Percentiles rank a stretch among this genome's conserved stretches.
phyloP scores from a whole-genome alignment of 2,888 invertebrate genomes.

The Autographa gamma region DNA sequence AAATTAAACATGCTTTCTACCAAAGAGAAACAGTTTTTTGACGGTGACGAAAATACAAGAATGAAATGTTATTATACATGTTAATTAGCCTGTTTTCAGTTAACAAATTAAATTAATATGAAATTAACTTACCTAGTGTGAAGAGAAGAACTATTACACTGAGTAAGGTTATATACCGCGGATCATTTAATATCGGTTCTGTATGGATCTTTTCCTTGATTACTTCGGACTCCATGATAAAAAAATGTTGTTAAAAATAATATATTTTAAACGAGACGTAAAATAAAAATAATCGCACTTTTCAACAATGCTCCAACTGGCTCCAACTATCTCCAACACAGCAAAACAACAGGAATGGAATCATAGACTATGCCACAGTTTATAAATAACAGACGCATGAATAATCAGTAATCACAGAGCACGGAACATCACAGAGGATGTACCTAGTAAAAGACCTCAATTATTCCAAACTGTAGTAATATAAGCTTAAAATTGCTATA shows the following conservation, averaged over 20 bases:
- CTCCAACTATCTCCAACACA: constrained; percentile 6
- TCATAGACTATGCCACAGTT: not conserved
- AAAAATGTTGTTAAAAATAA: not conserved
- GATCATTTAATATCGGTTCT: constrained; percentile 83
- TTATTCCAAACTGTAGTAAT: no score
- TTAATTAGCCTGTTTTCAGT: not conserved
- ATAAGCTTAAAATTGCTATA: no score
- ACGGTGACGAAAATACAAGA: not conserved
- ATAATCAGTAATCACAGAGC: no score
- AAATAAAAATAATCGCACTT: not conserved
- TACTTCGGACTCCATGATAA: constrained; percentile 81
- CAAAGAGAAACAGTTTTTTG: not conserved
- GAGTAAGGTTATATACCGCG: constrained; percentile 85
- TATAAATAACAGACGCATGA: no score
- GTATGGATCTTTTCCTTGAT: constrained; percentile 84
- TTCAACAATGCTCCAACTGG: not conserved
- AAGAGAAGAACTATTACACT: constrained; percentile 80
- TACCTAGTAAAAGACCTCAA: no score
- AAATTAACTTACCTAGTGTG: constrained; percentile 77
- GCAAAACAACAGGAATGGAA: not conserved
- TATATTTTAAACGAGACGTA: not conserved
- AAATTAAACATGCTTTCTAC: not conserved
- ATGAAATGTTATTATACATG: not conserved
- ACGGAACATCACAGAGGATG: no score
- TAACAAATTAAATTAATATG: not conserved